phyloP scores from a whole-genome alignment of 1,140 invertebrate species.

The Lepidurus arcticus region DNA sequence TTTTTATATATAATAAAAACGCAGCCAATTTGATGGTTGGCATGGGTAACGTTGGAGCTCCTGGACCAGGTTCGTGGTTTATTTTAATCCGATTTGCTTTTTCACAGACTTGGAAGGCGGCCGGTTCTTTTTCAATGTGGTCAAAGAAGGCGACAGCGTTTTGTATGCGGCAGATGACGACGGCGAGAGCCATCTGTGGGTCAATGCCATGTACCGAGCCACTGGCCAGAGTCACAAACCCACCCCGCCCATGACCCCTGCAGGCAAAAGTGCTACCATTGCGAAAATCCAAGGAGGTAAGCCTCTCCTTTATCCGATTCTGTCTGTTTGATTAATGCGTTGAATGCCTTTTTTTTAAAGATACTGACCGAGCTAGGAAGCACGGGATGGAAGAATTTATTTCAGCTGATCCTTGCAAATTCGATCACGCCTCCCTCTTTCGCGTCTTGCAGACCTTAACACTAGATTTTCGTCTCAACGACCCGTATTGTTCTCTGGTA shows the following conservation, averaged over 20 bases:
- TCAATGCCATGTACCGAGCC: conserved; percentile 96
- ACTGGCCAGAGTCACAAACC: conserved; percentile 99
- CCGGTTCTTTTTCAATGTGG: conserved; percentile 95
- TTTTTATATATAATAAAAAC: conserved; percentile 43
- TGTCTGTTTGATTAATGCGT: conserved; percentile 25
- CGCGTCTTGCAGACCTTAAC: conserved; percentile 85
- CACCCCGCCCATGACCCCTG: conserved; percentile 77
- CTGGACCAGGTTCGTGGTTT: background rate
- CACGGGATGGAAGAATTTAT: conserved; percentile 99
- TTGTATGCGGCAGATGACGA: conserved; percentile 96
- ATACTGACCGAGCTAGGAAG: conserved; percentile 92
- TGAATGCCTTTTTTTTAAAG: conserved; percentile 46
- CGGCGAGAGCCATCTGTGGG: conserved; percentile 97
- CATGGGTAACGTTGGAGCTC: conserved; percentile 54
- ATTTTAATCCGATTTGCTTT: background rate
- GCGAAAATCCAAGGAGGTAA: conserved; percentile 81
- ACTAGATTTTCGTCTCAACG: conserved; percentile 89
- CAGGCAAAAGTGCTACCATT: conserved; percentile 71
- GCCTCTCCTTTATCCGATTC: conserved; percentile 22
- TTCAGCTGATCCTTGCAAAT: conserved; percentile 94
- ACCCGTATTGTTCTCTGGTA: conserved; percentile 95
- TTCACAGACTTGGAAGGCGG: conserved; percentile 71
- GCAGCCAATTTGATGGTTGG: conserved; percentile 83
- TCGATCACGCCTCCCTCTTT: conserved; percentile 89
- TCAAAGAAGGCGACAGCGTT: conserved; percentile 95